phyloP scores from a whole-genome alignment of 2,113 vertebrate species.

The Struthio camelus region DNA sequence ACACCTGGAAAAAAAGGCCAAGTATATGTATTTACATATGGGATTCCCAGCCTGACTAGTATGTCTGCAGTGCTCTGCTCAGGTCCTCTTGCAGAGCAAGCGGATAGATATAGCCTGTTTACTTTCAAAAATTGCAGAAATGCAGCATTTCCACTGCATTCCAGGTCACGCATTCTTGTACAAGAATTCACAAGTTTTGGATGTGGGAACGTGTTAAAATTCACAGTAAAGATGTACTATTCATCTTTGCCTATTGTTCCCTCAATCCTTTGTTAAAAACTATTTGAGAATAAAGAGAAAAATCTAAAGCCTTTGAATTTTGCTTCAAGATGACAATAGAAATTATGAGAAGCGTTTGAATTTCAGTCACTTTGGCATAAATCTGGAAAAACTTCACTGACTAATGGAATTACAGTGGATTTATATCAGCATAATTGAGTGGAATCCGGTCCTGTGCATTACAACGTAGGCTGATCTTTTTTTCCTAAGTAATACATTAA shows the following conservation, averaged over 20 bases:
- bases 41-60: background rate
- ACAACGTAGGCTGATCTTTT: background rate
- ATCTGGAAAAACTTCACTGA: conserved; percentile 2
- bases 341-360: background rate
- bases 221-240: background rate
- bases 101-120: background rate
- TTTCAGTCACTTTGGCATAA: conserved; percentile 7
- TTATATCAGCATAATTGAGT: background rate
- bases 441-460: background rate
- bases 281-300: background rate
- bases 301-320: background rate
- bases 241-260: background rate
- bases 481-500: background rate
- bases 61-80: background rate
- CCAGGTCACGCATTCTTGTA: background rate
- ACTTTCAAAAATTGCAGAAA: background rate
- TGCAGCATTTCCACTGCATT: background rate
- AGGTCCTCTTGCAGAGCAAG: background rate
- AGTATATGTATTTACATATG: background rate
- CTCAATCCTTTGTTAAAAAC: background rate
- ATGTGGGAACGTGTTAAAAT: background rate
- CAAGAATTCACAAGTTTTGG: background rate
- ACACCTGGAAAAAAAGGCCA: background rate
- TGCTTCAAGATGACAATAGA: background rate
- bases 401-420: conserved; percentile 28